phyloP scores from a whole-genome alignment of 2,888 invertebrate species.

The Drosophila anceps region DNA sequence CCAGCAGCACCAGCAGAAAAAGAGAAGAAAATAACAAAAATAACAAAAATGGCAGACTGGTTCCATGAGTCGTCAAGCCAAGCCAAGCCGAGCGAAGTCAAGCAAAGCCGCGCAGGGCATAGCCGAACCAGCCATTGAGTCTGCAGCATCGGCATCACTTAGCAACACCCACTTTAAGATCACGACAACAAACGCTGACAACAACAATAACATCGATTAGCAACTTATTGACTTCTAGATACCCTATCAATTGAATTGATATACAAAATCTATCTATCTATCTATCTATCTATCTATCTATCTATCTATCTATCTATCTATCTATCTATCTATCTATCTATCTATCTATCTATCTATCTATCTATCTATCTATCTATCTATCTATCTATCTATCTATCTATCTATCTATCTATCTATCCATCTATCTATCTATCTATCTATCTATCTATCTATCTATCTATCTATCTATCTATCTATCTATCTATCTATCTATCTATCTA shows the following conservation, averaged over 20 bases:
- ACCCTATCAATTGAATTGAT: slow-evolving; percentile 8
- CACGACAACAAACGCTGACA: slow-evolving; percentile 50
- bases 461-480: too few relatives aligned
- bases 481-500: too few relatives aligned
- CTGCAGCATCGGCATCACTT: slow-evolving; percentile 71
- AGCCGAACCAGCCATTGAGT: slow-evolving; percentile 73
- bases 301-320: too few relatives aligned
- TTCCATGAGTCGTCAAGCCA: slow-evolving; percentile 34
- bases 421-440: too few relatives aligned
- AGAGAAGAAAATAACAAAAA: slow-evolving; percentile 22
- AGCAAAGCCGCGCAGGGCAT: not conserved
- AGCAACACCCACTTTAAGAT: slow-evolving; percentile 79
- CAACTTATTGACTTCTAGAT: not conserved
- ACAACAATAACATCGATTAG: slow-evolving; percentile 21
- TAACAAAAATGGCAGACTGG: slow-evolving; percentile 73
- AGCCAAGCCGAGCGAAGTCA: not conserved
- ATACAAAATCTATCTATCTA: too few relatives aligned
- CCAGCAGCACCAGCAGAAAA: slow-evolving; percentile 13
- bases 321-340: too few relatives aligned
- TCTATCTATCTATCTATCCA: too few relatives aligned
- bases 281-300: too few relatives aligned
- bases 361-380: too few relatives aligned
- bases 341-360: too few relatives aligned
- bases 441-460: too few relatives aligned
- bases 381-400: too few relatives aligned